A percentile compares a stretch with the other conserved stretches of the same genome.
phyloP scores from a whole-genome alignment of 2,797 vertebrate genomes.

The Clarias platycephalus region DNA sequence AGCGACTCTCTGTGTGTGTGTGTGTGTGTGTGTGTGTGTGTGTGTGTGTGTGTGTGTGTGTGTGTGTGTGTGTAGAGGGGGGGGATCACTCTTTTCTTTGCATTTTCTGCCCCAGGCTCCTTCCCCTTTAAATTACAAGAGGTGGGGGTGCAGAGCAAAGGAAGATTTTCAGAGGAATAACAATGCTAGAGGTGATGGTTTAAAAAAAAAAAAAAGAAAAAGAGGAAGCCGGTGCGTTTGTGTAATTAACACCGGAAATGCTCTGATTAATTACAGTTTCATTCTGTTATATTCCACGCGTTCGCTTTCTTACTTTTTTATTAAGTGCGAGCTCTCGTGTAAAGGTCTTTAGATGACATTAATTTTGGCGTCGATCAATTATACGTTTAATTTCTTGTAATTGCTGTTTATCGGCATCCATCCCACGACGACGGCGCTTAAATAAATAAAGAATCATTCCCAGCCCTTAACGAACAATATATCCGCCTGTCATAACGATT shows the following conservation, averaged over 20 bases:
- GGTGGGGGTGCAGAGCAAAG: slow-evolving; percentile 40
- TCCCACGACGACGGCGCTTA: slow-evolving; percentile 4
- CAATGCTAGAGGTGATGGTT: slow-evolving; percentile 42
- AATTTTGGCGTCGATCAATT: slow-evolving; percentile 22
- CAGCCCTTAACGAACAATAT: slow-evolving; percentile 39
- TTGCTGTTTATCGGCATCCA: slow-evolving; percentile 22
- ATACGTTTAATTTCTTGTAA: slow-evolving; percentile 23
- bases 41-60: background rate
- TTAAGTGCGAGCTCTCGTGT: background rate
- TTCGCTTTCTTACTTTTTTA: background rate
- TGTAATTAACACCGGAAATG: slow-evolving; percentile 68
- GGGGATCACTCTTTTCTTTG: slow-evolving; percentile 46
- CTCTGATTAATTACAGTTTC: slow-evolving; percentile 54
- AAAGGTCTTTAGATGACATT: slow-evolving; percentile 5
- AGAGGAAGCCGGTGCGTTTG: slow-evolving; percentile 6
- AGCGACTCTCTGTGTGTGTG: background rate
- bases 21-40: background rate
- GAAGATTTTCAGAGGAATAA: slow-evolving; percentile 34
- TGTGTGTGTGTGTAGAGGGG: background rate
- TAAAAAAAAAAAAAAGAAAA: background rate
- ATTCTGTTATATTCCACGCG: slow-evolving; percentile 36
- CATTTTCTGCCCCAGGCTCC: slow-evolving; percentile 56
- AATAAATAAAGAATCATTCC: background rate
- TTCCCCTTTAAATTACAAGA: slow-evolving; percentile 60
- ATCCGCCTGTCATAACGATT: slow-evolving; percentile 65